These are phyloP conservation scores for Leucoma salicis DNA, from an alignment of 2,888 invertebrate genomes.

Conservation along the genomic window DNA sequence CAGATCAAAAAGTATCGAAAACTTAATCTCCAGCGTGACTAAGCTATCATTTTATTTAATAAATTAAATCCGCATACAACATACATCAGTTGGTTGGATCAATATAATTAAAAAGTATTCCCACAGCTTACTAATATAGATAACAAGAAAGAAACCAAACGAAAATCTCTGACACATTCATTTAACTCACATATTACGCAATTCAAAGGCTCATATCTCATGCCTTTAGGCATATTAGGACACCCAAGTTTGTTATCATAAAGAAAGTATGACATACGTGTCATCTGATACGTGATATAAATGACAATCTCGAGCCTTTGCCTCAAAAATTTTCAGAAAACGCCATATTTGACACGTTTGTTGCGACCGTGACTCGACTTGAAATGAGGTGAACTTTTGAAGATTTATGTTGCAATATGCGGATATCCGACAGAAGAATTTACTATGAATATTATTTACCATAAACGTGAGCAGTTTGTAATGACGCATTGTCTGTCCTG, in stretches of 20 bases:
- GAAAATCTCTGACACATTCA: slow-evolving; percentile 11
- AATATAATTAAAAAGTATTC: too few species aligned
- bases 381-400: slow-evolving; percentile 37
- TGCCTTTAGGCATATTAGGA: slow-evolving; percentile 15
- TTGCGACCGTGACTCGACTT: slow-evolving; percentile 37
- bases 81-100: too few species aligned
- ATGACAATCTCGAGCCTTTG: slow-evolving; percentile 41
- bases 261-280: slow-evolving; percentile 29
- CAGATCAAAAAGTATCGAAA: too few species aligned
- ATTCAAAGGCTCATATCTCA: slow-evolving; percentile 10
- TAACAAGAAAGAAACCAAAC: slow-evolving; percentile 1
- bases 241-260: slow-evolving; percentile 19
- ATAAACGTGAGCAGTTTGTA: slow-evolving; percentile 8
- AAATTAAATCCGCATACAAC: too few species aligned
- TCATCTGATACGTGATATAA: slow-evolving; percentile 41
- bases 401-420: slow-evolving; percentile 22
- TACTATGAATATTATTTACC: slow-evolving; percentile 22
- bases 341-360: slow-evolving; percentile 50
- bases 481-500: not conserved
- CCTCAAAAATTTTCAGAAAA: slow-evolving; percentile 34
- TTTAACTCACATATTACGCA: slow-evolving; percentile 8
- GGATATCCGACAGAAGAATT: slow-evolving; percentile 24
- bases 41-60: too few species aligned
- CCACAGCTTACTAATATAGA: too few species aligned
- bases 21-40: too few species aligned